Conservation (phyloP, 2,113 vertebrate genomes). For the Channa maculata region DNA sequence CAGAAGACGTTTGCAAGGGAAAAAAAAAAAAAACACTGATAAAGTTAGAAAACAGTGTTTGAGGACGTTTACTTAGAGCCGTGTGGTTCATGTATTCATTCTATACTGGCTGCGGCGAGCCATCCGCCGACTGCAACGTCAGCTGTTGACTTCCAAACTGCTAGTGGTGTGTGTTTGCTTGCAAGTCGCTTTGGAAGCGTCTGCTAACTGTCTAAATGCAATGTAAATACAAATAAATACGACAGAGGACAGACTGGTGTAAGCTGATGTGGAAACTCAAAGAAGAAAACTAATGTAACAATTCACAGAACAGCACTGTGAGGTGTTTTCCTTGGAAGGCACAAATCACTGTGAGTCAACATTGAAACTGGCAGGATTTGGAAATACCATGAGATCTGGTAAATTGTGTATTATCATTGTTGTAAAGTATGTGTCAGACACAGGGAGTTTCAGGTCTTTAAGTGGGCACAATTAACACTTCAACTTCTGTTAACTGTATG, state of each 20-base stretch:
- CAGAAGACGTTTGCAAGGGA: not conserved
- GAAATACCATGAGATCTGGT: slow-evolving; percentile 51
- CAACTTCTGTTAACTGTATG: not conserved
- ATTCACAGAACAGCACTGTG: slow-evolving; percentile 15
- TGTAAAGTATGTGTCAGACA: slow-evolving; percentile 13
- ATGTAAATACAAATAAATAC: not conserved
- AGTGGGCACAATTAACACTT: slow-evolving; percentile 1
- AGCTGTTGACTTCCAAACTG: too few relatives aligned
- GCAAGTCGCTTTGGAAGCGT: too few relatives aligned
- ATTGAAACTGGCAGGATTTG: slow-evolving; percentile 35
- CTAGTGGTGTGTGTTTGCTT: too few relatives aligned
- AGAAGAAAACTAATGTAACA: slow-evolving; percentile 17
- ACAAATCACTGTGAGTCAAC: slow-evolving; percentile 42
- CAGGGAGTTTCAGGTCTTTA: slow-evolving; percentile 47
- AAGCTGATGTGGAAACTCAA: slow-evolving; percentile 21
- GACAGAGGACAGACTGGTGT: not conserved
- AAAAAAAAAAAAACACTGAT: too few relatives aligned
- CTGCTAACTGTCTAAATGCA: too few relatives aligned
- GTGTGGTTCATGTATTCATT: too few relatives aligned
- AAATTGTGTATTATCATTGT: slow-evolving; percentile 23
- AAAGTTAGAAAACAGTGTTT: too few relatives aligned
- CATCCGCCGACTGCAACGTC: too few relatives aligned
- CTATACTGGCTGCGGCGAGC: too few relatives aligned
- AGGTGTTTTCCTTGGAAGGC: slow-evolving; percentile 55
- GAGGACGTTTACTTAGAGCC: too few relatives aligned